Evolutionary conservation across 2,797 vertebrate species (phyloP).

Genomic region (Uromys caudimaculatus): DNA sequence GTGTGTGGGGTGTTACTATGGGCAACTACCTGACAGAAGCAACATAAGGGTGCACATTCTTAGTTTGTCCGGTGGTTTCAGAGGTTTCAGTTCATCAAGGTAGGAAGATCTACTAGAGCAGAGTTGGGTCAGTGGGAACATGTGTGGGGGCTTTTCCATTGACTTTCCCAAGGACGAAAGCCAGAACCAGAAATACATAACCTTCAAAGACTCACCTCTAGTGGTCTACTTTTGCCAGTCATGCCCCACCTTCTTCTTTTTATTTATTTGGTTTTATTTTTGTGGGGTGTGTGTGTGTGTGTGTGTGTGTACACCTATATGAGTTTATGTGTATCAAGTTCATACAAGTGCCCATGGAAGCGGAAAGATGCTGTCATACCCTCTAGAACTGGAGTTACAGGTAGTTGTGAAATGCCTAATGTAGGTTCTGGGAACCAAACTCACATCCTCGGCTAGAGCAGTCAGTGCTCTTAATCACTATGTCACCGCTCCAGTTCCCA

Average conservation of each 20-base stretch:
- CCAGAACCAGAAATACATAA: neutral
- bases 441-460: neutral
- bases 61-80: neutral
- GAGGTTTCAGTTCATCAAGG: neutral
- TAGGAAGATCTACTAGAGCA: neutral
- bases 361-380: neutral
- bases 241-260: neutral
- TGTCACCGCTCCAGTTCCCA: too few species aligned
- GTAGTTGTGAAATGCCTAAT: neutral
- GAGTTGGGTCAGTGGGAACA: neutral
- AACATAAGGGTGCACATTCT: neutral
- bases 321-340: neutral
- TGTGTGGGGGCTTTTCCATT: neutral
- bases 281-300: neutral
- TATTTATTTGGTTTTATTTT: neutral
- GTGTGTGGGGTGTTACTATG: neutral
- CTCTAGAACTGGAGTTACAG: neutral
- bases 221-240: too few species aligned
- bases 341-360: neutral
- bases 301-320: neutral
- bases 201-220: neutral
- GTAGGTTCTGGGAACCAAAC: neutral
- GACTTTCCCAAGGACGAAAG: neutral
- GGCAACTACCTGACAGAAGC: neutral
- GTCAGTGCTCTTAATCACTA: neutral